These are phyloP conservation scores for Perognathus longimembris DNA, from an alignment of 2,113 vertebrate species.

Conservation along the genomic window DNA sequence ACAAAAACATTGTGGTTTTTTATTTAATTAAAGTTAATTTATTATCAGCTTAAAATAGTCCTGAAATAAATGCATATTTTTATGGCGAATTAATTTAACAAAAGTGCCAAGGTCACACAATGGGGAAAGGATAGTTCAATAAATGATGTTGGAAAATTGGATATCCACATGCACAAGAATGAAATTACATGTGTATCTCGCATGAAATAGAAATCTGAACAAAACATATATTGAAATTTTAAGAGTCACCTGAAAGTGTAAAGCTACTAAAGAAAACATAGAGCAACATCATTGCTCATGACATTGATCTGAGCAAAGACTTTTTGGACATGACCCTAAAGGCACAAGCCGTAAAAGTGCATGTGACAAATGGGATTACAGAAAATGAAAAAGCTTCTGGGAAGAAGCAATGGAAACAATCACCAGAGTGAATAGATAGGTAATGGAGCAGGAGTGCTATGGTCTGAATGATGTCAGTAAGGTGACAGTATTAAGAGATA, in stretches of 20 bases:
- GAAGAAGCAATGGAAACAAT: too few relatives aligned
- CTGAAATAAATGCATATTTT: neutral
- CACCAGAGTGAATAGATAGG: neutral
- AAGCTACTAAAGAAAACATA: neutral
- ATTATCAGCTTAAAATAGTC: neutral
- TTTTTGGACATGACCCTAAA: neutral
- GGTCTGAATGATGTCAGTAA: neutral
- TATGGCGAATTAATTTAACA: neutral
- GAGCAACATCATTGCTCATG: neutral
- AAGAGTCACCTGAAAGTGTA: neutral
- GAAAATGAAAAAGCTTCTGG: too few relatives aligned
- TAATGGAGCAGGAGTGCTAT: neutral
- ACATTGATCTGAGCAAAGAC: neutral
- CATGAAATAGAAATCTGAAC: neutral
- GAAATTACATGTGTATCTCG: neutral
- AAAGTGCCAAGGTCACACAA: neutral
- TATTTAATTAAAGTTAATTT: neutral
- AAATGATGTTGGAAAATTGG: neutral
- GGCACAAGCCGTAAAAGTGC: too few relatives aligned
- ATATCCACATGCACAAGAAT: neutral
- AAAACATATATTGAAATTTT: neutral
- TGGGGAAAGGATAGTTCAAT: neutral
- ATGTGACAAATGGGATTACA: too few relatives aligned
- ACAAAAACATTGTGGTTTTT: neutral
- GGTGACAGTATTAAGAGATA: neutral